These are phyloP conservation scores for Melanotaenia pygmaea DNA, from an alignment of 2,797 vertebrate genomes.

Conservation along the genomic window DNA sequence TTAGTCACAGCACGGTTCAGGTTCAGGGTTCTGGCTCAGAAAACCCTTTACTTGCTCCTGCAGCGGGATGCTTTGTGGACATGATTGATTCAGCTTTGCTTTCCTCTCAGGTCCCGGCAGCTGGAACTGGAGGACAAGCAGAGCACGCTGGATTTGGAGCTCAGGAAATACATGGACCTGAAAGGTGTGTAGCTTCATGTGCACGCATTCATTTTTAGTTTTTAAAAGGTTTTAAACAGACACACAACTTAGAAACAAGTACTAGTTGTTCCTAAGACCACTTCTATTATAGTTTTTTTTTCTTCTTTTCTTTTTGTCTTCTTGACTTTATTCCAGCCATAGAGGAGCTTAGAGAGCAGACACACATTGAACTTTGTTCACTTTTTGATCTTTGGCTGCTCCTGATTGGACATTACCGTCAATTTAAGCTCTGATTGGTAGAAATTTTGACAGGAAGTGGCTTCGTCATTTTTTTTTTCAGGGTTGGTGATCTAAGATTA, in stretches of 20 bases:
- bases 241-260: background rate
- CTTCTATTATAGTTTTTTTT: background rate
- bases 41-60: conserved; percentile 16
- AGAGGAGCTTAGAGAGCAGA: no score
- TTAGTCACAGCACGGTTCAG: background rate
- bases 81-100: conserved; percentile 39
- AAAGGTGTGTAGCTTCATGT: conserved; percentile 76
- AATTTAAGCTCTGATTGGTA: no score
- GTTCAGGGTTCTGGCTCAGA: conserved; percentile 5
- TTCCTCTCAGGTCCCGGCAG: conserved; percentile 86
- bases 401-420: no score
- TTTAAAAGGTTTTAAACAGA: background rate
- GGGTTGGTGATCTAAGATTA: no score
- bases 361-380: no score
- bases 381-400: no score
- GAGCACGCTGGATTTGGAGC: conserved; percentile 87
- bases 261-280: background rate
- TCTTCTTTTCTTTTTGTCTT: no score
- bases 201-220: background rate
- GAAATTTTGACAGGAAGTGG: no score
- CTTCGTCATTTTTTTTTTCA: no score
- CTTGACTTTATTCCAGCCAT: no score
- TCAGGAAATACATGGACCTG: conserved; percentile 86
- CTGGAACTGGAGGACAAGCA: conserved; percentile 93
- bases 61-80: conserved; percentile 10